Percentiles rank a stretch among this genome's conserved stretches.
phyloP scores from a whole-genome alignment of 2,113 vertebrate species.

The Anser brachyrhynchus region DNA sequence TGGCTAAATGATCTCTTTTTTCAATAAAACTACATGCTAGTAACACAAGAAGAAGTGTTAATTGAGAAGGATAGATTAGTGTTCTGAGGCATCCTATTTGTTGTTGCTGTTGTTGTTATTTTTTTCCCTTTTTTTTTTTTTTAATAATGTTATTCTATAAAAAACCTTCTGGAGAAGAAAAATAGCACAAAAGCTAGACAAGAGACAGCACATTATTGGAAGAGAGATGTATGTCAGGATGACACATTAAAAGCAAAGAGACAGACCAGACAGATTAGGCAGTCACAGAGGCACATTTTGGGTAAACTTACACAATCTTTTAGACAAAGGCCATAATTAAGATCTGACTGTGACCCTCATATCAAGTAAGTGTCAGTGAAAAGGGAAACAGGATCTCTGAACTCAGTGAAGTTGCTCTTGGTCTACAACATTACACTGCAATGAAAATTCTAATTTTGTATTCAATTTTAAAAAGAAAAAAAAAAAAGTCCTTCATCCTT shows the following conservation, averaged over 20 bases:
- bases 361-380: background rate
- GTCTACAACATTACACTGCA: background rate
- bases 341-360: background rate
- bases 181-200: background rate
- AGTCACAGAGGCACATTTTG: background rate
- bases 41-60: background rate
- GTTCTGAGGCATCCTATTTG: background rate
- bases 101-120: background rate
- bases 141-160: background rate
- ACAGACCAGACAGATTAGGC: background rate
- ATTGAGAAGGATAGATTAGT: background rate
- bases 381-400: background rate
- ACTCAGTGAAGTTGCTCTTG: background rate
- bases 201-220: background rate
- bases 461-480: background rate
- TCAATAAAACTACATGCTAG: background rate
- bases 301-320: background rate
- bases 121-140: background rate
- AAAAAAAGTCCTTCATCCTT: background rate
- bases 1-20: background rate
- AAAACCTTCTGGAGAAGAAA: background rate
- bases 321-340: background rate
- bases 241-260: background rate
- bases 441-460: background rate
- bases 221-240: background rate